Evolutionary conservation across 2,888 invertebrate genomes (phyloP), one percentile per base, ranked within the genome.

Genomic region (Halictus quadricinctus): DNA sequence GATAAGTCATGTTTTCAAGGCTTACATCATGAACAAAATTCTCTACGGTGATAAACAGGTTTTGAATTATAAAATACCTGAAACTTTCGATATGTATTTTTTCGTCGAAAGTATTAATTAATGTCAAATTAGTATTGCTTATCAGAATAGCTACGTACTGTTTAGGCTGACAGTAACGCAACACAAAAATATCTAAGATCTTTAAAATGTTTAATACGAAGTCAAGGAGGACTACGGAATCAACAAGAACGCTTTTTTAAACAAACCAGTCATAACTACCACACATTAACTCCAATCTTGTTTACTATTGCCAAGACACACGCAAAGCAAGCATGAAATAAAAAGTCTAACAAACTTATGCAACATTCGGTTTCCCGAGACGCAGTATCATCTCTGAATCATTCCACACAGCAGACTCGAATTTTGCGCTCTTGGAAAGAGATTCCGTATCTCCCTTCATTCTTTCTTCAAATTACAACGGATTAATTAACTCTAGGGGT

Each of bases 271-370:
- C 36, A 8, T 29, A 66, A 29, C 7, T 36, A 7, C 66, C 36
- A 18, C 29, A 36, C 36, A 1, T 54, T 15, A 29, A 43, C 12
- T 25, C 54, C 18, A 66, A 70, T 76, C 79, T 78, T 80, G 85
- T 85, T 85, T 85, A 80, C 46, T 64, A 18, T 25, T 29, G 41
- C 12, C 41, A 0, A 21, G 41, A 36, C 72, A 77, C 75, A 79
- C 77, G 76, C 70, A 75, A 77, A 84, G 29, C 70, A 58, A 36
- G 29, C 60, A 54, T 54, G 0, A 29, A 12, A 50, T 18, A 70
- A 70, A 85, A 79, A 76, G n/a, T 77, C 48, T 12, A 41, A 18
- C 36, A 46, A 81, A 81, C 66, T 79, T 73, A 54, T 60, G 79
- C n/a, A 79, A 81, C 13, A 5, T 1, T 50, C 8, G 21, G 48